A percentile compares a stretch with the other conserved stretches of the same genome.
phyloP scores from a whole-genome alignment of 1,140 invertebrate genomes.

The Neodiprion fabricii region DNA sequence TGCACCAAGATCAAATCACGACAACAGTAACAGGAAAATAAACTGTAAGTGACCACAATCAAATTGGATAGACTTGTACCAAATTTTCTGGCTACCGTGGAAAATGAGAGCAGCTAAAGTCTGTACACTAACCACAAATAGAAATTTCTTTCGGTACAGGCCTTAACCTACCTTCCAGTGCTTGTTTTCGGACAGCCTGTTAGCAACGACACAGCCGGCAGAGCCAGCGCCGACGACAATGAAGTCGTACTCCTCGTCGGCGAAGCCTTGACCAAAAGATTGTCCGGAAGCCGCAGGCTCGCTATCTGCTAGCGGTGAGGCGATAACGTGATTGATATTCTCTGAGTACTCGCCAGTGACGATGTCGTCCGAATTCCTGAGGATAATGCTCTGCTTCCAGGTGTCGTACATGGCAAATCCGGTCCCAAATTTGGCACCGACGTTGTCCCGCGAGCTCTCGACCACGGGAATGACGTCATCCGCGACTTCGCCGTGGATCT shows the following conservation, averaged over 20 bases:
- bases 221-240: conserved; percentile 71
- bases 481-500: conserved; percentile 8
- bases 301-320: conserved; percentile 18
- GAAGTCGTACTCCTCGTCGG: conserved; percentile 58
- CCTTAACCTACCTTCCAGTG: conserved; percentile 57
- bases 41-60: no score
- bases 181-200: conserved; percentile 64
- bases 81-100: no score
- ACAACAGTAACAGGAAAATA: no score
- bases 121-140: no score
- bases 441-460: background rate
- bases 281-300: background rate
- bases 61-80: no score
- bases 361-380: conserved; percentile 8
- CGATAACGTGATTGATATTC: conserved; percentile 14
- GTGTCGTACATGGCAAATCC: conserved; percentile 18
- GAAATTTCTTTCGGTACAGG: no score
- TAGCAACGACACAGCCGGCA: conserved; percentile 72
- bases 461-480: background rate
- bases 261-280: conserved; percentile 6
- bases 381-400: conserved; percentile 18
- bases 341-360: conserved; percentile 24
- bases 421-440: background rate
- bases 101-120: no score
- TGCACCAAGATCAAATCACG: no score